These are phyloP conservation scores for Spodoptera frugiperda DNA, from an alignment of 1,140 invertebrate genomes.

Conservation along the genomic window DNA sequence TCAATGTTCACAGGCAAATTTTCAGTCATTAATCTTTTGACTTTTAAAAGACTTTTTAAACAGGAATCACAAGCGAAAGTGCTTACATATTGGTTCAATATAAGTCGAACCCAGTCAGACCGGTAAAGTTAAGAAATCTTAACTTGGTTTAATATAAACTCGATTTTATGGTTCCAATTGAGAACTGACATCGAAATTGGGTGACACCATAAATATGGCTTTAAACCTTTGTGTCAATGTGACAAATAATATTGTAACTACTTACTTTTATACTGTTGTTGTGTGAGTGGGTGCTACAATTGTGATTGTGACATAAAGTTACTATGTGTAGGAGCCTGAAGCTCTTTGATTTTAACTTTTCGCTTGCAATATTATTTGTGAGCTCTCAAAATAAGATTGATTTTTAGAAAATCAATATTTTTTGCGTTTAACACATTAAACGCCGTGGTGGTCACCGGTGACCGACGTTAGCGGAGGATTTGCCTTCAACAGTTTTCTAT, in stretches of 20 bases:
- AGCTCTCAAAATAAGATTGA: no score
- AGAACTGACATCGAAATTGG: background rate
- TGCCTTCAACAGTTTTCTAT: no score
- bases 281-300: background rate
- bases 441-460: no score
- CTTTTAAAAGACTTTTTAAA: conserved; percentile 12
- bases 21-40: conserved; percentile 10
- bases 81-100: background rate
- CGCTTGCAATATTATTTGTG: no score
- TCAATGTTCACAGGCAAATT: background rate
- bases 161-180: conserved; percentile 32
- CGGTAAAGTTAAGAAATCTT: conserved; percentile 34
- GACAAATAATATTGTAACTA: background rate
- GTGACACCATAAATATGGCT: conserved; percentile 24
- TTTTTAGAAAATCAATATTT: no score
- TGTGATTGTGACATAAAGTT: background rate
- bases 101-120: background rate
- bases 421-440: no score
- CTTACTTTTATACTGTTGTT: background rate
- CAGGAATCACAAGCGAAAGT: conserved; percentile 18
- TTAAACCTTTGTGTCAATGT: background rate
- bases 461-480: no score
- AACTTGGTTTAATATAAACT: conserved; percentile 32
- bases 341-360: no score
- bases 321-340: background rate